Evolutionary conservation across 2,113 vertebrate genomes (phyloP).

Genomic region (Alethe castanea): DNA sequence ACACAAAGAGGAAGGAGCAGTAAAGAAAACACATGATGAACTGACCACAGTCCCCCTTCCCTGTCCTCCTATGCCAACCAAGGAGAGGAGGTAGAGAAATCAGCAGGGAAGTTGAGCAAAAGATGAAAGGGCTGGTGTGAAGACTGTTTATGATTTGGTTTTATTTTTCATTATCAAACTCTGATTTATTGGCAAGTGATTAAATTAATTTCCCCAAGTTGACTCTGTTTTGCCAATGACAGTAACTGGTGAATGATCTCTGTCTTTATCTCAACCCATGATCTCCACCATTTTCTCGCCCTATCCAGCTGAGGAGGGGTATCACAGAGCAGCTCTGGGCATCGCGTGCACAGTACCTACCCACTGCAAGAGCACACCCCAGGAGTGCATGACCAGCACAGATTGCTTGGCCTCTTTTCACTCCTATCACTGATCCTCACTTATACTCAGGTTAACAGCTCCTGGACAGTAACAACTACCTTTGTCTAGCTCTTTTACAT

Average conservation of each 20-base stretch:
- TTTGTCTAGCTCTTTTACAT: neutral
- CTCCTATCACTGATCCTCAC: accelerated
- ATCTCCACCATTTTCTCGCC: accelerated
- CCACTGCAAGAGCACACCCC: neutral
- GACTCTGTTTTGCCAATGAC: neutral
- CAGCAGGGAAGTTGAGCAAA: accelerated
- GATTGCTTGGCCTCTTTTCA: neutral
- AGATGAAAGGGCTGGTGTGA: accelerated
- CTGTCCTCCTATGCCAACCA: accelerated
- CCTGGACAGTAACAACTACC: neutral
- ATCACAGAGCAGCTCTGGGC: accelerated
- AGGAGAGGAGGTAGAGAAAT: neutral
- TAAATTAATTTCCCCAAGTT: neutral
- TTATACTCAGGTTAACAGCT: neutral
- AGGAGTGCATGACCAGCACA: neutral
- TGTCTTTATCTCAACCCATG: accelerated
- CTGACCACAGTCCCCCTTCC: neutral
- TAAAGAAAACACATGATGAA: neutral
- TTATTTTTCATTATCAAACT: neutral
- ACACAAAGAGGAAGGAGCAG: accelerated
- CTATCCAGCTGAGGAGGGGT: neutral
- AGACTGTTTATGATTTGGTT: neutral
- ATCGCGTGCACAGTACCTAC: neutral
- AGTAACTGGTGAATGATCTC: neutral
- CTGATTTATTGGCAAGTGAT: neutral